These are phyloP conservation scores for Saguinus oedipus DNA, from an alignment of 2,797 vertebrate species.

Conservation along the genomic window DNA sequence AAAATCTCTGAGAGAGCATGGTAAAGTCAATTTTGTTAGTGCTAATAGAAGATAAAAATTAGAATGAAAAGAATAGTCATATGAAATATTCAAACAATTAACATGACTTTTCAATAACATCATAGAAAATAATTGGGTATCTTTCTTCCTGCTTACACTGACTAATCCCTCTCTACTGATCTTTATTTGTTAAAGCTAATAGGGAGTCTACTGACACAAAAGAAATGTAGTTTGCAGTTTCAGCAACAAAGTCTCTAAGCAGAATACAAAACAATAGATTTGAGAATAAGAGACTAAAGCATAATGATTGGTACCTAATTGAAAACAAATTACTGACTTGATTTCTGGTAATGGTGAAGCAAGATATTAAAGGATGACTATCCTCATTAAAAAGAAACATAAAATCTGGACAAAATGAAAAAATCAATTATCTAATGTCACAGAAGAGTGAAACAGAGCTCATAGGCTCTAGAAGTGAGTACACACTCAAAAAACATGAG, in stretches of 20 bases:
- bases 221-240: background rate
- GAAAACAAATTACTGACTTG: background rate
- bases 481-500: background rate
- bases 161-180: fast-evolving
- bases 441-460: background rate
- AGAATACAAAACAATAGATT: background rate
- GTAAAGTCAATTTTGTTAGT: background rate
- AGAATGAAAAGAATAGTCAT: background rate
- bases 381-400: background rate
- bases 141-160: background rate
- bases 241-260: background rate
- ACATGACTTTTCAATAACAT: background rate
- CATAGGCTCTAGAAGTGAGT: background rate
- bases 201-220: background rate
- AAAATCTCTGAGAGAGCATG: background rate
- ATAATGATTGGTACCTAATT: background rate
- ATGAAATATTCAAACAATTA: background rate
- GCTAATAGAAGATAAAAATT: background rate
- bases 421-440: background rate
- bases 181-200: background rate
- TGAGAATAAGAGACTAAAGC: background rate
- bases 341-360: background rate
- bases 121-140: background rate
- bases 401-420: background rate
- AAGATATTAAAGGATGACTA: background rate